Conservation (phyloP, 2,888 invertebrate genomes). For the Pherbina coryleti region DNA sequence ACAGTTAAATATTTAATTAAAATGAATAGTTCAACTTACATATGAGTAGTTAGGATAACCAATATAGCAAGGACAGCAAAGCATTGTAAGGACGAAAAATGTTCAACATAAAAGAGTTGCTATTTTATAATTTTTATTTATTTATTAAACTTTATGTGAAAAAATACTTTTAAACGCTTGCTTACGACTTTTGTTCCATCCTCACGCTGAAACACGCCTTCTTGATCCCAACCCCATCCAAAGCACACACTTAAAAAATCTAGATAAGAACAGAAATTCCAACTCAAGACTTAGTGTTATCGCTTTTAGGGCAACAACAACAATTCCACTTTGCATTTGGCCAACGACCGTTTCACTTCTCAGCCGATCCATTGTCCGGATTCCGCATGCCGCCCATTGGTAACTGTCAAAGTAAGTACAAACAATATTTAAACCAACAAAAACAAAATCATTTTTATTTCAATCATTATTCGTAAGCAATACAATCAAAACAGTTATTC, state of each 20-base stretch:
- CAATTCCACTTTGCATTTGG: conserved; percentile 95
- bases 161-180: neutral
- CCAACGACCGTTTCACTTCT: conserved; percentile 88
- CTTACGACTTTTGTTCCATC: too few species aligned
- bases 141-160: neutral
- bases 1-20: conserved; percentile 33
- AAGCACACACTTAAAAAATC: conserved; percentile 7
- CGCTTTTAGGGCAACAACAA: conserved; percentile 94
- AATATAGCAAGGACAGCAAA: neutral
- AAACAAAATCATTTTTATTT: neutral
- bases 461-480: too few species aligned
- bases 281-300: conserved; percentile 80
- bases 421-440: neutral
- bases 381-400: conserved; percentile 92
- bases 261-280: conserved; percentile 69
- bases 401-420: conserved; percentile 89
- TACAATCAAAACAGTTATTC: too few species aligned
- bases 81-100: neutral
- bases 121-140: too few species aligned
- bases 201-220: neutral
- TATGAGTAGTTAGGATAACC: neutral
- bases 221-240: neutral
- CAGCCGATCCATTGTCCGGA: conserved; percentile 87
- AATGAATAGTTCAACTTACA: neutral
- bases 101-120: too few species aligned